Conservation (phyloP, 2,888 invertebrate genomes). For the Pegoplata infirma region DNA sequence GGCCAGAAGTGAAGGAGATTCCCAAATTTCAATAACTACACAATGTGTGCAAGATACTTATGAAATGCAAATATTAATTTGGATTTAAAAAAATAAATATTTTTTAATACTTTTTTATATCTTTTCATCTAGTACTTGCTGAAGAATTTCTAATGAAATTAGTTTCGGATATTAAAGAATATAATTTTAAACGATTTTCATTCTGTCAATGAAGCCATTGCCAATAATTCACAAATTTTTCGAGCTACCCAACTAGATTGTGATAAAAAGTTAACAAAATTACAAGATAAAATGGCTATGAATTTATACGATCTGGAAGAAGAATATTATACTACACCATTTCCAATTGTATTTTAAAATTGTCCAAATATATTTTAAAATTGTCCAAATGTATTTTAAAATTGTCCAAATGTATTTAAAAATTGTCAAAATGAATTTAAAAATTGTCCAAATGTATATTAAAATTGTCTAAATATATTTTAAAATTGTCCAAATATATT, state of each 20-base stretch:
- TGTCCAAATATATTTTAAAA: too few relatives aligned
- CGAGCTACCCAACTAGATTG: constrained; percentile 94
- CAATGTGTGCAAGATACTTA: constrained; percentile 97
- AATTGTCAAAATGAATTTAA: too few relatives aligned
- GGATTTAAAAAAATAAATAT: too few relatives aligned
- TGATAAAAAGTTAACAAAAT: constrained; percentile 93
- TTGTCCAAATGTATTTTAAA: too few relatives aligned
- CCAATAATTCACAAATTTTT: constrained; percentile 93
- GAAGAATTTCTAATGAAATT: constrained; percentile 98
- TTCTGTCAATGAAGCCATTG: constrained; percentile 97
- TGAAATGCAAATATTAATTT: constrained; percentile 91
- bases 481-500: too few relatives aligned
- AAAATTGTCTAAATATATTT: too few relatives aligned
- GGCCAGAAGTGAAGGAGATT: constrained; percentile 93
- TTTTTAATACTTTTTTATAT: constrained; percentile 12
- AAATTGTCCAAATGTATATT: too few relatives aligned
- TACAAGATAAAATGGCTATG: constrained; percentile 96
- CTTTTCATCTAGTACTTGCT: constrained; percentile 86
- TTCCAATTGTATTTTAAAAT: too few relatives aligned
- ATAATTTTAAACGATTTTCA: constrained; percentile 98
- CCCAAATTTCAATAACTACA: constrained; percentile 92
- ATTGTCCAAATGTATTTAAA: too few relatives aligned
- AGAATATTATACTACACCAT: constrained; percentile 78
- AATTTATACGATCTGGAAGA: constrained; percentile 81
- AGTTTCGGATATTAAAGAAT: constrained; percentile 98